Evolutionary conservation across 1,140 invertebrate genomes (phyloP), one percentile per base, ranked within the genome.

Genomic region (Sycobia sp.): DNA sequence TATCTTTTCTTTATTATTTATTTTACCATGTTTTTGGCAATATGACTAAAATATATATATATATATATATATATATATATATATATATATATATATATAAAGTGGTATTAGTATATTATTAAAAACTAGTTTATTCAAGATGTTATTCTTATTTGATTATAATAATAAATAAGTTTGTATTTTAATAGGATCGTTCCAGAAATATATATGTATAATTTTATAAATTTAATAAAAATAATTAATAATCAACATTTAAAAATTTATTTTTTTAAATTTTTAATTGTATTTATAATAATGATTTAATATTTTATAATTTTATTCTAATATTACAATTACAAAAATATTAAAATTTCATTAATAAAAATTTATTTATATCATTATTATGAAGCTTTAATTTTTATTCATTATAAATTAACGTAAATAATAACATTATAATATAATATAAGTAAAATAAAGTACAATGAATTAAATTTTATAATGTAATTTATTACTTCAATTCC

Each of bases 1-100:
- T 63, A 84, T 71, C 73, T 89, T 91, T 69, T 92, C 91, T 79
- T 92, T 93, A 73, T 93, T 94, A 70, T 90, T 92, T 70, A 88
- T 91, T 71, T 95, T 92, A 82, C 94, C 95, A 80, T 98, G 96
- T 77, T 96, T 97, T 71, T 93, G 90, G 85, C 96, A 98, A 80
- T 96, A 97, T 1, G 95, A 97, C 85, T 90, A 72, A 18, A 83
- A n/a, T n/a, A n/a, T 7, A 32, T 7, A 32, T 32, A 32, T 11
- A 32, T 32, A 32, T 7, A 7, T 32, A 32, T 32, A 32, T 29
- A 49, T 13, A 44, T 38, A 32, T 39, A 54, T 18, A 36, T 65
- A 29, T 25, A 44, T 57, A 41, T 23, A 39, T 23, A n/a, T n/a
- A n/a, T n/a, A n/a, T n/a, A n/a, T n/a, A n/a, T n/a, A n/a, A n/a